Evolutionary conservation across 1,140 invertebrate species (phyloP).

Genomic region (Artemia franciscana): DNA sequence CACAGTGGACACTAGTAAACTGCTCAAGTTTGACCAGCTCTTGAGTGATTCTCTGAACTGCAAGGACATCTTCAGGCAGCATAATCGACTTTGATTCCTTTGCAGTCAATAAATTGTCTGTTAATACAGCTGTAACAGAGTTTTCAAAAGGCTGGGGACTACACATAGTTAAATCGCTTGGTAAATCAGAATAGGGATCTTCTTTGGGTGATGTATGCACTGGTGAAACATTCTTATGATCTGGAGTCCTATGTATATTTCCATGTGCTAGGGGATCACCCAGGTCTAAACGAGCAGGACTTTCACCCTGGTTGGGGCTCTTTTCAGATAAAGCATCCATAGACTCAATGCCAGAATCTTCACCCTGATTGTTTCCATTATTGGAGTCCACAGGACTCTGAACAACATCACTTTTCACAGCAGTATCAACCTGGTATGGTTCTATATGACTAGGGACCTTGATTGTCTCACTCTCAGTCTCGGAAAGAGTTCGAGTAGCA

Average conservation of each 20-base stretch:
- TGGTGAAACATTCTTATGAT: neutral
- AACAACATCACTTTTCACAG: conserved; percentile 10
- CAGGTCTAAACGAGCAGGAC: conserved; percentile 22
- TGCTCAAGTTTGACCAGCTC: neutral
- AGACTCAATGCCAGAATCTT: conserved; percentile 75
- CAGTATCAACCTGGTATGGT: neutral
- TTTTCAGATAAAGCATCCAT: conserved; percentile 81
- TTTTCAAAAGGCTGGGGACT: neutral
- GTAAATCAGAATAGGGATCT: neutral
- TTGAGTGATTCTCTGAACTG: neutral
- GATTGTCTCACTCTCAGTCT: neutral
- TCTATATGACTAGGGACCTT: neutral
- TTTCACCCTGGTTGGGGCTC: conserved; percentile 55
- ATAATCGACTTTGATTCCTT: neutral
- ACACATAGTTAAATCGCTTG: neutral
- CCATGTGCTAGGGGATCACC: conserved; percentile 9
- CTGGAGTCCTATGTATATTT: neutral
- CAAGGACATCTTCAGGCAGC: neutral
- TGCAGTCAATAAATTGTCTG: neutral
- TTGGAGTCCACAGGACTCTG: conserved; percentile 17
- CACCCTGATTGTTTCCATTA: conserved; percentile 28
- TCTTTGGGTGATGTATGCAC: neutral
- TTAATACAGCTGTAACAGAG: neutral
- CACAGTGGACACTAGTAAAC: too few species aligned
- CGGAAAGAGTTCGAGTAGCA: neutral